A percentile compares a stretch with the other conserved stretches of the same genome.
These are phyloP conservation scores for Probosciger aterrimus DNA, from an alignment of 2,113 vertebrate genomes.

Conservation along the genomic window DNA sequence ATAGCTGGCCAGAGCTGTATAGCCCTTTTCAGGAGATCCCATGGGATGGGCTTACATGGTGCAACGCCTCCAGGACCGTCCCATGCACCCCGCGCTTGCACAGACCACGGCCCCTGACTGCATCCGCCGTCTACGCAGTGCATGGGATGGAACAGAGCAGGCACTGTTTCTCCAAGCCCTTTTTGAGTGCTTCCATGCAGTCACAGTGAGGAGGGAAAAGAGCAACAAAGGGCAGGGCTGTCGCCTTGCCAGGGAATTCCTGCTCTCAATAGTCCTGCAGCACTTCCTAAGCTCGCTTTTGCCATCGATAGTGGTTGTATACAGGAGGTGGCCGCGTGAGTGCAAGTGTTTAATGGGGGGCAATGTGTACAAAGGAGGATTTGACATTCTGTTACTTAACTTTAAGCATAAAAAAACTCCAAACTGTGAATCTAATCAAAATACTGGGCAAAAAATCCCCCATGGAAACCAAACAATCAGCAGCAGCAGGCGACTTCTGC, in stretches of 20 bases:
- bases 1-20: neutral
- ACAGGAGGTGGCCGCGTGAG: rapidly evolving
- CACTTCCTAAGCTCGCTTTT: neutral
- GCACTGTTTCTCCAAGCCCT: neutral
- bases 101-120: neutral
- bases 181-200: neutral
- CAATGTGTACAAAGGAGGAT: neutral
- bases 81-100: rapidly evolving
- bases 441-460: rapidly evolving
- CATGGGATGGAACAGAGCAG: neutral
- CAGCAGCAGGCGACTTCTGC: neutral
- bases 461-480: rapidly evolving
- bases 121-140: neutral
- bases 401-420: rapidly evolving
- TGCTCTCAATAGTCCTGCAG: neutral
- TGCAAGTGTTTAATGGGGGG: rapidly evolving
- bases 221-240: neutral
- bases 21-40: neutral
- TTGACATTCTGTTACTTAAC: neutral
- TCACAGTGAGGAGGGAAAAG: neutral
- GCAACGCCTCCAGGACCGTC: neutral
- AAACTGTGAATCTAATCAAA: neutral
- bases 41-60: neutral
- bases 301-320: rapidly evolving
- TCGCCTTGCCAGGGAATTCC: neutral